phyloP scores from a whole-genome alignment of 2,888 invertebrate species.

The Suillia variegata region DNA sequence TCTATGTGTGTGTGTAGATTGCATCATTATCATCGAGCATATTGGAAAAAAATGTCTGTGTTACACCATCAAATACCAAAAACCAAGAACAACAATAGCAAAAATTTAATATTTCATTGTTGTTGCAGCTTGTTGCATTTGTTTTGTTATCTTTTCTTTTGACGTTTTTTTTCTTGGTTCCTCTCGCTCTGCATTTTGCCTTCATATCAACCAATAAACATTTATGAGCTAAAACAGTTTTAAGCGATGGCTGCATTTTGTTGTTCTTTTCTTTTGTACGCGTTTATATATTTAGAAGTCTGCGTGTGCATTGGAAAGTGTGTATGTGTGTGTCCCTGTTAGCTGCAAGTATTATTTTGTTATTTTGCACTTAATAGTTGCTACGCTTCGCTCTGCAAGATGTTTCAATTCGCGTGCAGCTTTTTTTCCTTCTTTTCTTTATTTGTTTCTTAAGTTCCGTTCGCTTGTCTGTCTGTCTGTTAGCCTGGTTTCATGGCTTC shows the following conservation, averaged over 20 bases:
- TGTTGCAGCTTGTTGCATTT: constrained; percentile 17
- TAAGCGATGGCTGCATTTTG: background rate
- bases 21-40: background rate
- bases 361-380: constrained; percentile 43
- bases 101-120: background rate
- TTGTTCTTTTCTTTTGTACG: background rate
- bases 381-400: too few relatives aligned
- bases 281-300: background rate
- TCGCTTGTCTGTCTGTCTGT: background rate
- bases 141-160: too few relatives aligned
- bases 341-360: too few relatives aligned
- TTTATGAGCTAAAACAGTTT: constrained; percentile 33
- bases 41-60: too few relatives aligned
- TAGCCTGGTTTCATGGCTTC: background rate
- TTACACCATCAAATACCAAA: too few relatives aligned
- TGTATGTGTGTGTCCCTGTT: constrained; percentile 12
- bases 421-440: constrained; percentile 31
- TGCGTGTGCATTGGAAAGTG: background rate
- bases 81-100: background rate
- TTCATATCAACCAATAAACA: constrained; percentile 36
- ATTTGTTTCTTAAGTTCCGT: too few relatives aligned
- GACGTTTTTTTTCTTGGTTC: constrained; percentile 8
- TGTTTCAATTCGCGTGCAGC: constrained; percentile 41
- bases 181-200: constrained; percentile 20
- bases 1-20: background rate